A percentile compares a stretch with the other conserved stretches of the same genome.
These are phyloP conservation scores for Neolamprologus toae DNA, from an alignment of 2,113 vertebrate genomes.

Conservation along the genomic window DNA sequence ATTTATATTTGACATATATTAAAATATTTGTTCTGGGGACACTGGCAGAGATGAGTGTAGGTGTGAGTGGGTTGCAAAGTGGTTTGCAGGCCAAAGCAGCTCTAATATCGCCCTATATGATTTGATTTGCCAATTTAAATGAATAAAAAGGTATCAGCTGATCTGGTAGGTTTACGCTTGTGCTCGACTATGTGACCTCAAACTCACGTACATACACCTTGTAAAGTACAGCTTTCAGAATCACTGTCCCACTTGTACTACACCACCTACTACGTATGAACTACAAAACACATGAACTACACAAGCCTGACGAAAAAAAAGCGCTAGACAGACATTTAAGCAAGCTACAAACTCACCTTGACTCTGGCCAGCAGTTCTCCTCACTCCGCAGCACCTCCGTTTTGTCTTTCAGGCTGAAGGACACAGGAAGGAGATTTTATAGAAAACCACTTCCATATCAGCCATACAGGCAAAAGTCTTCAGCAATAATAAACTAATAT, in stretches of 20 bases:
- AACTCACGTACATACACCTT: background rate
- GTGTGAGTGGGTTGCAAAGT: background rate
- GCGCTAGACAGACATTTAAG: background rate
- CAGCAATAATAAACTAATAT: background rate
- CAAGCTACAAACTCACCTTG: constrained; percentile 33
- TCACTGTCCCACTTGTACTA: background rate
- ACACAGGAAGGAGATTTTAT: background rate
- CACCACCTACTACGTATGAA: background rate
- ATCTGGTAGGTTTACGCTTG: background rate
- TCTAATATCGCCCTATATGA: background rate
- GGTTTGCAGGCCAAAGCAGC: background rate
- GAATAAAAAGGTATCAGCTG: background rate
- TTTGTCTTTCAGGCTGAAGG: constrained; percentile 8
- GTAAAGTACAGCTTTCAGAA: background rate
- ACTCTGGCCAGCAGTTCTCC: constrained; percentile 58
- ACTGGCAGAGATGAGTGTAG: background rate
- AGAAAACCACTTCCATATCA: background rate
- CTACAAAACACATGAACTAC: background rate
- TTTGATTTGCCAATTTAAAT: background rate
- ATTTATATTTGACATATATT: background rate
- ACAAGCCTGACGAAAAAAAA: background rate
- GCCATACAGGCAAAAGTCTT: background rate
- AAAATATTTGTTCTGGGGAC: background rate
- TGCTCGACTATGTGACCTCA: background rate
- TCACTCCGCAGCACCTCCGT: constrained; percentile 6